Evolutionary conservation across 2,113 vertebrate species (phyloP), one percentile per base, ranked within the genome.

Genomic region (Oncorhynchus keta): DNA sequence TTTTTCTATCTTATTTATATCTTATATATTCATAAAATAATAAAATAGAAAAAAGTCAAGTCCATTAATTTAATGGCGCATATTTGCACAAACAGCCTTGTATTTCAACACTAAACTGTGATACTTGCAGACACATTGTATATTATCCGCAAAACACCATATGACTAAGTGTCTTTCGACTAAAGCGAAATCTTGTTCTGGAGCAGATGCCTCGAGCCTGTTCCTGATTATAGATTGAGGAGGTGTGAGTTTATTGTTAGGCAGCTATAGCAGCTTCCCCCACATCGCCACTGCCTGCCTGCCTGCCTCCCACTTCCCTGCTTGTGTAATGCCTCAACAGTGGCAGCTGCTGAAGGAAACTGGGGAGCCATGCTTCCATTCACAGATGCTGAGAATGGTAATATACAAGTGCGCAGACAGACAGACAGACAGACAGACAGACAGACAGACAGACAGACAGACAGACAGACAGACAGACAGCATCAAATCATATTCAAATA

Each of bases 161-260:
- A 18, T 55, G 51, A 55, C 51, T 55, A 55, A 62, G 9, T 62
- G 59, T 16, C 59, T 62, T 8, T 62, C 59, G 8, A 62, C n/a
- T 62, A 5, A 55, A 55, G 16, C 16, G 59, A 62, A 62, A 62
- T 62, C 5, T 62, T 5, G n/a, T 62, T 62, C 59, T n/a, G 11
- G 59, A 55, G 51, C 51, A 14, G 51, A 14, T 55, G 59, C 59
- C 59, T 62, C 22, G 6, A 22, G n/a, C 59, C 59, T 22, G n/a
- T 22, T 62, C 59, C 59, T 62, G 59, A 9, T 22, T 62, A 62
- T 62, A 62, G n/a, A 62, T 16, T 62, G 59, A 62, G 59, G 59
- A 62, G 59, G 59, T 62, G 59, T 62, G n/a, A 62, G 59, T 22
- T 62, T 62, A 62, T 62, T 62, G 59, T 62, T 62, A 62, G 59